Percentiles rank a stretch among this genome's conserved stretches.
Conservation (phyloP, 1,140 invertebrate species). For the Lineus longissimus region DNA sequence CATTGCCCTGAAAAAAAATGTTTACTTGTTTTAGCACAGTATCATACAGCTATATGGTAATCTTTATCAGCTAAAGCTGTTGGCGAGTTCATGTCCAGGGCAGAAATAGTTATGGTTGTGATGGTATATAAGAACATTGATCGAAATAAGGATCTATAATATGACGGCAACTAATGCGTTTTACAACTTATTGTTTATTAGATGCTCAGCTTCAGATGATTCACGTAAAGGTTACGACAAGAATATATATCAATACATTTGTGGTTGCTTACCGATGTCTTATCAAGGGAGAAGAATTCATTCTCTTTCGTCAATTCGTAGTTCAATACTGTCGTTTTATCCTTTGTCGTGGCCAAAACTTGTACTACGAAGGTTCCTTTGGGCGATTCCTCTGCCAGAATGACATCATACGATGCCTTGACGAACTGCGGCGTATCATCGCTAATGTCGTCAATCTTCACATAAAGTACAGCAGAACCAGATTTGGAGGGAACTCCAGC, state of each 20-base stretch:
- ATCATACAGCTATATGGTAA: no score
- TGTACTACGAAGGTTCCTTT: neutral
- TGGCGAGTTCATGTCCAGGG: no score
- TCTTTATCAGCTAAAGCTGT: no score
- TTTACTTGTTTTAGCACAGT: no score
- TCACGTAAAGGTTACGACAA: no score
- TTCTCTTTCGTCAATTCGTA: neutral
- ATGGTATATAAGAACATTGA: no score
- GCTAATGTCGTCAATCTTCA: constrained; percentile 1
- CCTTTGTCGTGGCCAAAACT: neutral
- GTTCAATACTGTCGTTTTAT: neutral
- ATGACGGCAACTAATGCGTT: no score
- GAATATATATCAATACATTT: no score
- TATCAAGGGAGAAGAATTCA: neutral
- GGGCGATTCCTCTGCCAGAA: neutral
- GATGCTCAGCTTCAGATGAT: no score
- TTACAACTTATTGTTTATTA: no score
- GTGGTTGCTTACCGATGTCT: neutral
- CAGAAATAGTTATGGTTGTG: no score
- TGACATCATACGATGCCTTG: neutral
- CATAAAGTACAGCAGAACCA: neutral
- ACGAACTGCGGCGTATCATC: constrained; percentile 3
- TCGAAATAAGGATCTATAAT: no score
- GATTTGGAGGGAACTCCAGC: neutral
- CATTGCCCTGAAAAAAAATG: neutral